Percentiles rank a stretch among this genome's conserved stretches.
These are phyloP conservation scores for Saxicola maurus DNA, from an alignment of 2,797 vertebrate genomes.

Conservation along the genomic window DNA sequence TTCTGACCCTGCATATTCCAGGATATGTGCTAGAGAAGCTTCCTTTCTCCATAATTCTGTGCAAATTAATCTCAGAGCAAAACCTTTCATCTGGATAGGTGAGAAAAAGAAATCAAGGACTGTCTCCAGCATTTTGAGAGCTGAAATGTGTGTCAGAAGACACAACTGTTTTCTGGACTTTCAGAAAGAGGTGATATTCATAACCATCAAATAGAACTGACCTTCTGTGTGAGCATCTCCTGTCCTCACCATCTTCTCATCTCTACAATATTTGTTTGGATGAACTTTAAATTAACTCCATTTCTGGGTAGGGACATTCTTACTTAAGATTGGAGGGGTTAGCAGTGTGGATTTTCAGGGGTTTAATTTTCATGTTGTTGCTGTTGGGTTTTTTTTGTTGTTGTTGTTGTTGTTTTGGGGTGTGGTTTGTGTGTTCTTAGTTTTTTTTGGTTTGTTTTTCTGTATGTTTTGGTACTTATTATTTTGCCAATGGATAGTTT, in stretches of 20 bases:
- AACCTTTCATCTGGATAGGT: not conserved
- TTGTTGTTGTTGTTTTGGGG: too few species aligned
- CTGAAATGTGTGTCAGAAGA: not conserved
- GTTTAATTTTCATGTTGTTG: not conserved
- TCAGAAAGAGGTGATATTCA: not conserved
- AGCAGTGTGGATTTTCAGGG: fast-evolving
- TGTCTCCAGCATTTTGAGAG: not conserved
- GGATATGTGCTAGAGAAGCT: not conserved
- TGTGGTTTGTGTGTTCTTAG: not conserved
- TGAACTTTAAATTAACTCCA: not conserved
- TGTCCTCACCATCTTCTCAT: not conserved
- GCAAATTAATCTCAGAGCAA: not conserved
- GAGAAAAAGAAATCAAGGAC: not conserved
- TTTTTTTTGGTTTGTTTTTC: fast-evolving
- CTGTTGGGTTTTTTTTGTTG: fast-evolving
- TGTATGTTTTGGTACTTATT: not conserved
- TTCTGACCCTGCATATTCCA: not conserved
- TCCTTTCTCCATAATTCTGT: not conserved
- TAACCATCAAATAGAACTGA: not conserved
- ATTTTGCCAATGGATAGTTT: not conserved
- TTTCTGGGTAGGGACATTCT: not conserved
- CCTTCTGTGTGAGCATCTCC: not conserved
- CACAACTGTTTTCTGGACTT: not conserved
- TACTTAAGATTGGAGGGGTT: fast-evolving
- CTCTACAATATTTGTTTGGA: not conserved